A percentile compares a stretch with the other conserved stretches of the same genome.
Evolutionary conservation across 2,113 vertebrate species (phyloP).

Genomic region (Corythoichthys intestinalis): DNA sequence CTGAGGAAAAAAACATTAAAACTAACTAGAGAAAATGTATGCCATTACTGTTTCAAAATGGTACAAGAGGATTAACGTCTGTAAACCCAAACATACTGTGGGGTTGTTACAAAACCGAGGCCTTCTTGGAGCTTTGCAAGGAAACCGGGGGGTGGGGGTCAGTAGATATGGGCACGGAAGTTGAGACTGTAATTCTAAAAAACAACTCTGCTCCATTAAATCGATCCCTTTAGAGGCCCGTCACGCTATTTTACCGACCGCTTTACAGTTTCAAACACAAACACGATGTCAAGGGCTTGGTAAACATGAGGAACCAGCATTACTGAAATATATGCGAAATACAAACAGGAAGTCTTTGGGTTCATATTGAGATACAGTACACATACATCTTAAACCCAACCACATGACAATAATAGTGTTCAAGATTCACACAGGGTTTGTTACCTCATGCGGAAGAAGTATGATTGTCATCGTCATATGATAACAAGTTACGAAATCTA

Average conservation of each 20-base stretch:
- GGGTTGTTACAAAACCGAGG: neutral
- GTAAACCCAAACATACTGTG: neutral
- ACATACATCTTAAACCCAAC: neutral
- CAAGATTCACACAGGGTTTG: neutral
- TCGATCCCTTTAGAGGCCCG: neutral
- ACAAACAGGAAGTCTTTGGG: neutral
- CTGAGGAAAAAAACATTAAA: neutral
- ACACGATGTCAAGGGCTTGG: neutral
- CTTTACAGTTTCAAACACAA: neutral
- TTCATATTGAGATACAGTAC: neutral
- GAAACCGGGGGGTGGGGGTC: neutral
- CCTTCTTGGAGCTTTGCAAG: neutral
- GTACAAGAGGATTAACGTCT: neutral
- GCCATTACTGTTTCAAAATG: neutral
- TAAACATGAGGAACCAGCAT: neutral
- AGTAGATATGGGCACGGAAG: neutral
- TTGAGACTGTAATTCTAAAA: neutral
- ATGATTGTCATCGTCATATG: neutral
- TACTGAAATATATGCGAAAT: neutral
- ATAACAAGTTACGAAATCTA: neutral
- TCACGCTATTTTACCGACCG: neutral
- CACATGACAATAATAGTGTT: neutral
- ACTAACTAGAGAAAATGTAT: neutral
- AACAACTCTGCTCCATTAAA: neutral
- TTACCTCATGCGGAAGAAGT: neutral